phyloP scores from a whole-genome alignment of 2,797 vertebrate genomes.

The Rhinoraja longicauda region DNA sequence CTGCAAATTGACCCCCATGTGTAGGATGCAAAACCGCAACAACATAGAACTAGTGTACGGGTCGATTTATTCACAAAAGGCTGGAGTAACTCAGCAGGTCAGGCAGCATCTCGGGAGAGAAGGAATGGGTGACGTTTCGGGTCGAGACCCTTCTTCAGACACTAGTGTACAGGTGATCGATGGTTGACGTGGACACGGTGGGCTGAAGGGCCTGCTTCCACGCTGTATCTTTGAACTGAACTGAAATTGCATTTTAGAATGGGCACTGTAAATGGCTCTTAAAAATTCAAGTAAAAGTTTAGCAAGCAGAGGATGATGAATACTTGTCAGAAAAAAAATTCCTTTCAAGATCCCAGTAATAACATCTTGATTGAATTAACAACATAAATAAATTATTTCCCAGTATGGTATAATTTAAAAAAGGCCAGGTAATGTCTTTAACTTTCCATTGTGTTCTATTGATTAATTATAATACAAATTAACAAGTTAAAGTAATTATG shows the following conservation, averaged over 20 bases:
- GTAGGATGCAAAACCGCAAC: no score
- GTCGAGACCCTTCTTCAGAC: no score
- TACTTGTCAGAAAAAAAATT: not conserved
- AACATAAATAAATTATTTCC: constrained; percentile 13
- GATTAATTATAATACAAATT: constrained; percentile 67
- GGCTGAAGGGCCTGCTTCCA: no score
- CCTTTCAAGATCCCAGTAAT: not conserved
- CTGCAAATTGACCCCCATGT: no score
- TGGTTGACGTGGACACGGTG: no score
- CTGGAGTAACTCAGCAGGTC: no score
- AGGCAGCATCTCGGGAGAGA: no score
- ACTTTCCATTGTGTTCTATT: constrained; percentile 62
- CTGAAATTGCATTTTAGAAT: not conserved
- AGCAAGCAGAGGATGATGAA: not conserved
- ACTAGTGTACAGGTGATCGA: no score
- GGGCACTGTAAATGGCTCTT: not conserved
- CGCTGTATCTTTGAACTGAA: no score
- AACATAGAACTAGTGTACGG: no score
- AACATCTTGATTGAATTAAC: not conserved
- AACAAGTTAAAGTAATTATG: constrained; percentile 69
- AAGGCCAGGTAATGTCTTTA: constrained; percentile 45
- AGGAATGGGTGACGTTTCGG: no score
- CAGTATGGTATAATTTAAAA: not conserved
- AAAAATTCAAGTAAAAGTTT: not conserved
- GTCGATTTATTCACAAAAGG: no score